Evolutionary conservation across 2,888 invertebrate genomes (phyloP).

Genomic region (Drosophila multiciliata): DNA sequence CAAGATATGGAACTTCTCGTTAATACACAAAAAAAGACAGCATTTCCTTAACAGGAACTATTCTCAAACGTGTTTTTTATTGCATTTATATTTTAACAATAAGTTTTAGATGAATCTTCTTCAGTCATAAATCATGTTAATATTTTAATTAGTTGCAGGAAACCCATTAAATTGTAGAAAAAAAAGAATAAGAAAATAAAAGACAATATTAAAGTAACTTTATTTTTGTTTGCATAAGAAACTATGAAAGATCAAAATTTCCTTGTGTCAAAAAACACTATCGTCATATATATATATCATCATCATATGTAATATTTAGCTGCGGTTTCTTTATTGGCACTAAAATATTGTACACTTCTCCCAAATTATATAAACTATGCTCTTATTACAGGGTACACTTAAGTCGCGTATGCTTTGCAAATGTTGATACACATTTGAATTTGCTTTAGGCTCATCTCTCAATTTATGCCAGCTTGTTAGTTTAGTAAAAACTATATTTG

Average conservation of each 20-base stretch:
- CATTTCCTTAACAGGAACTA: not conserved
- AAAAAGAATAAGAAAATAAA: not conserved
- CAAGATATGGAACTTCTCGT: too few species aligned
- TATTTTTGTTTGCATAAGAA: not conserved
- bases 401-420: not conserved
- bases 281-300: not conserved
- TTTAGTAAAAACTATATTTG: constrained; percentile 27
- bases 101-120: too few species aligned
- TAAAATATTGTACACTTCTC: not conserved
- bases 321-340: not conserved
- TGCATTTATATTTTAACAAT: not conserved
- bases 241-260: not conserved
- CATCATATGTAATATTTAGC: not conserved
- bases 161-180: not conserved
- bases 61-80: rapidly evolving
- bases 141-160: not conserved
- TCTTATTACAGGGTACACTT: not conserved
- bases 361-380: not conserved
- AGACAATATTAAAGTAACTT: not conserved
- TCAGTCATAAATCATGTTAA: not conserved
- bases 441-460: constrained; percentile 18
- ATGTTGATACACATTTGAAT: not conserved
- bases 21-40: not conserved
- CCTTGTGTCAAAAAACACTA: not conserved
- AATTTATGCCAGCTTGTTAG: constrained; percentile 21